Evolutionary conservation across 2,113 vertebrate genomes (phyloP).

Genomic region (Syngnathoides biaculeatus): DNA sequence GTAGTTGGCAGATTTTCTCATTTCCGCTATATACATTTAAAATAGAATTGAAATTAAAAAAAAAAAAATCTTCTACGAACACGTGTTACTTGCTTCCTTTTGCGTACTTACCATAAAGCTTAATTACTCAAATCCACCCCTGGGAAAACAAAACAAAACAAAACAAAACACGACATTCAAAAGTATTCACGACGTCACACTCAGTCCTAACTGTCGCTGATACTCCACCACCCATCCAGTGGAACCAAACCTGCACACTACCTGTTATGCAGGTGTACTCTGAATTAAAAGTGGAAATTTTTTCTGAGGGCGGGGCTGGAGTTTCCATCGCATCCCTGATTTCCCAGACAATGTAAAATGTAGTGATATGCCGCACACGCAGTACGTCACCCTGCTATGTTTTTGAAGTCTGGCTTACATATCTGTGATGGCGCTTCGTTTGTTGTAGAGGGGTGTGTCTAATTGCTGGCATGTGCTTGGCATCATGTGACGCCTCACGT

Average conservation of each 20-base stretch:
- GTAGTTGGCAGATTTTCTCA: no score
- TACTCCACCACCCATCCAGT: conserved; percentile 19
- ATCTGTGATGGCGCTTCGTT: neutral
- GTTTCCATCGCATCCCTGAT: conserved; percentile 40
- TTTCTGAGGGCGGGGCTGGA: conserved; percentile 49
- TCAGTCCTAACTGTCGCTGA: conserved; percentile 13
- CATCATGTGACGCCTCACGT: neutral
- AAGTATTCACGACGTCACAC: conserved; percentile 5
- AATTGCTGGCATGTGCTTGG: neutral
- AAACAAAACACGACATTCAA: neutral
- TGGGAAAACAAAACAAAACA: no score
- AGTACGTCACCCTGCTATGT: neutral
- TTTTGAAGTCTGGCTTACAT: neutral
- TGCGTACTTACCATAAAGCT: neutral
- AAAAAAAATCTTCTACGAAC: no score
- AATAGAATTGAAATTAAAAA: no score
- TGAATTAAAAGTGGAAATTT: conserved; percentile 31
- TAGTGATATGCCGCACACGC: neutral
- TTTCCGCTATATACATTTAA: no score
- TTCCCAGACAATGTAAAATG: neutral
- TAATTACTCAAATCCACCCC: neutral
- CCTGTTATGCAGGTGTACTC: conserved; percentile 39
- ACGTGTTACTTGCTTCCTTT: no score
- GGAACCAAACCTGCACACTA: conserved; percentile 23
- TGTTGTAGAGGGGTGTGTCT: neutral